Base-by-base conservation (phyloP, 2,888 invertebrate species). In the Hydrotaea cyrtoneurina region DNA sequence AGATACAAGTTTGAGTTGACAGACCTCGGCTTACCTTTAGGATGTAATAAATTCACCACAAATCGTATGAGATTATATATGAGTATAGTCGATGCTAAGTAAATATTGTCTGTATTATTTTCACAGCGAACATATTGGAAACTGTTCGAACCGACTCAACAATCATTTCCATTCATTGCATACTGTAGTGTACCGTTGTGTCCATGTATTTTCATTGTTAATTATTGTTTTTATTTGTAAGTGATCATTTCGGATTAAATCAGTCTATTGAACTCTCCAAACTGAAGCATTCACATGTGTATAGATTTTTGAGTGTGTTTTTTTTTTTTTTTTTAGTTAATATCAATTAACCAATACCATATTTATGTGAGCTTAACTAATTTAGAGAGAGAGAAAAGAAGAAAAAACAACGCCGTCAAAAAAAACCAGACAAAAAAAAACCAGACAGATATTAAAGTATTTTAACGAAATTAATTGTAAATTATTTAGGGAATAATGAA, bases 1-100 rank as follows among this genome's bases (percentile, higher is more conserved):
- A 92, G 80, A 91, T 93, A 86, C 92, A 93, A 88, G 92, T 92
- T 87, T 92, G 90, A 92, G 78, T 46, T 74, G 26, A 23, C 7
- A 2, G 23, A 53, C 31, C 71, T 31, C 3, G 7, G 31, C 31
- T 2, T 31, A 31, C 31, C 31, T 7, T n/a, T n/a, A n/a, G n/a
- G 7, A 31, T 31, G 2, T 2, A 31, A 31, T 7, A 7, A 31
- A 4, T 36, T 87, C 82, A 86, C 85, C 84, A 81, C 59, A 53
- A 81, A 57, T 26, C n/a, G 62, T 64, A 72, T 31, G 21, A 46
- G 76, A 72, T 69, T 74, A 76, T 64, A 50, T n/a, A n/a, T n/a
- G n/a, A 15, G 50, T 50, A 50, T 17, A 64, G n/a, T 31, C 31
- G 59, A 36, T 17, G 36, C n/a, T 64, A 64, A 26, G 11, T n/a